Percentiles rank a stretch among this genome's conserved stretches.
Conservation (phyloP, 2,797 vertebrate species). For the Phalanger gymnotis region DNA sequence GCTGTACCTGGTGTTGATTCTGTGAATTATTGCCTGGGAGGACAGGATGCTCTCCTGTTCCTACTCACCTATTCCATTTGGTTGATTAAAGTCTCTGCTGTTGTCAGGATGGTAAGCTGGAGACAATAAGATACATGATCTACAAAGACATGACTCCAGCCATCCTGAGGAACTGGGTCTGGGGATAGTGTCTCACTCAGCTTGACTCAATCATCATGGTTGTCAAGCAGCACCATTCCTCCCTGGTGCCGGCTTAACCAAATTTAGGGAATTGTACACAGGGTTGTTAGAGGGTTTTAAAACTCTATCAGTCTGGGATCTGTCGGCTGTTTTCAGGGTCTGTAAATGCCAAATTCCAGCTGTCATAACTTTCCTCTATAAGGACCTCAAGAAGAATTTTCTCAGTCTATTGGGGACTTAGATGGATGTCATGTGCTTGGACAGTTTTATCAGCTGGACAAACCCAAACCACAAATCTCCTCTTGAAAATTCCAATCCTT, state of each 20-base stretch:
- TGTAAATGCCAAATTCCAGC: conserved; percentile 74
- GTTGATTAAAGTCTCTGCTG: conserved; percentile 57
- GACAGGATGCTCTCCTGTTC: neutral
- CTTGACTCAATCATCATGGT: neutral
- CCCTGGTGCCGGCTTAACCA: conserved; percentile 67
- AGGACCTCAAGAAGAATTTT: conserved; percentile 24
- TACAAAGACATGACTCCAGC: neutral
- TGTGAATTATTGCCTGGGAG: conserved; percentile 45
- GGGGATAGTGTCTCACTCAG: neutral
- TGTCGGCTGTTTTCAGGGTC: conserved; percentile 48
- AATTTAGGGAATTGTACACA: conserved; percentile 69
- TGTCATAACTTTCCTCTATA: conserved; percentile 68
- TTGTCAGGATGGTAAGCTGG: conserved; percentile 1
- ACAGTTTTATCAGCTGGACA: conserved; percentile 56
- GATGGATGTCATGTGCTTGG: conserved; percentile 36
- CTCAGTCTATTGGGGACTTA: conserved; percentile 44
- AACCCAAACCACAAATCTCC: conserved; percentile 62
- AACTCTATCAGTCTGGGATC: conserved; percentile 74
- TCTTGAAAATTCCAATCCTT: conserved; percentile 55
- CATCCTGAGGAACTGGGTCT: neutral
- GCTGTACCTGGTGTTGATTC: neutral
- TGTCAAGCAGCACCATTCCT: conserved; percentile 68
- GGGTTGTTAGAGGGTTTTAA: conserved; percentile 69
- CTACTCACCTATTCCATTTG: conserved; percentile 15
- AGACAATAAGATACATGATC: neutral